phyloP scores from a whole-genome alignment of 2,888 invertebrate genomes.

The Oligia latruncula region DNA sequence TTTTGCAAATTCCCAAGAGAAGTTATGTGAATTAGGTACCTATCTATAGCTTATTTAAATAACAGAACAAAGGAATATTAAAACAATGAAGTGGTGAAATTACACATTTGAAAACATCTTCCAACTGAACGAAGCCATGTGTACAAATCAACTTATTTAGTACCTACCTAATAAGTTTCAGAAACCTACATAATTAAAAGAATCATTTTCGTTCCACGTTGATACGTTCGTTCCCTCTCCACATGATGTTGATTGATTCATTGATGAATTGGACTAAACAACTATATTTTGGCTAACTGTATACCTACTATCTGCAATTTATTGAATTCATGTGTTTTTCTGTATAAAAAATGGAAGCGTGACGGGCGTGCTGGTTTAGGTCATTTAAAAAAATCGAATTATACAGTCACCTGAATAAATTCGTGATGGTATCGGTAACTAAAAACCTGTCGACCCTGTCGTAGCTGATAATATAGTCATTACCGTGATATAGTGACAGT shows the following conservation, averaged over 20 bases:
- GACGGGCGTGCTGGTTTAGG: too few species aligned
- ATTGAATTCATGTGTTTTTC: background rate
- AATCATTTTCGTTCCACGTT: background rate
- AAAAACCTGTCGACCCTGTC: too few species aligned
- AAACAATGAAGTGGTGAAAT: conserved; percentile 18
- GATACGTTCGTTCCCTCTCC: background rate
- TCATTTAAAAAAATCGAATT: background rate
- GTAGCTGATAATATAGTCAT: too few species aligned
- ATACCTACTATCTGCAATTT: background rate
- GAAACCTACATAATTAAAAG: background rate
- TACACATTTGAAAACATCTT: conserved; percentile 3
- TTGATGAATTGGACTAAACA: background rate
- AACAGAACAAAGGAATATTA: conserved; percentile 12
- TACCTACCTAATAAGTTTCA: background rate
- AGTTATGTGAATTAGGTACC: background rate
- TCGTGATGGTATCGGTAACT: background rate
- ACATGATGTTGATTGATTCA: background rate
- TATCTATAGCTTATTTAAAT: background rate
- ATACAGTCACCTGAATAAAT: background rate
- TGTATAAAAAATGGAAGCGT: too few species aligned
- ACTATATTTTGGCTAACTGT: background rate
- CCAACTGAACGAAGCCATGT: background rate
- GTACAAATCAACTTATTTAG: background rate
- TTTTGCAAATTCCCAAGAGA: background rate
- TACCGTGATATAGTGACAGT: too few species aligned